Percentiles rank a stretch among this genome's conserved stretches.
Conservation (phyloP, 2,888 invertebrate species). For the Amphipyra berbera region DNA sequence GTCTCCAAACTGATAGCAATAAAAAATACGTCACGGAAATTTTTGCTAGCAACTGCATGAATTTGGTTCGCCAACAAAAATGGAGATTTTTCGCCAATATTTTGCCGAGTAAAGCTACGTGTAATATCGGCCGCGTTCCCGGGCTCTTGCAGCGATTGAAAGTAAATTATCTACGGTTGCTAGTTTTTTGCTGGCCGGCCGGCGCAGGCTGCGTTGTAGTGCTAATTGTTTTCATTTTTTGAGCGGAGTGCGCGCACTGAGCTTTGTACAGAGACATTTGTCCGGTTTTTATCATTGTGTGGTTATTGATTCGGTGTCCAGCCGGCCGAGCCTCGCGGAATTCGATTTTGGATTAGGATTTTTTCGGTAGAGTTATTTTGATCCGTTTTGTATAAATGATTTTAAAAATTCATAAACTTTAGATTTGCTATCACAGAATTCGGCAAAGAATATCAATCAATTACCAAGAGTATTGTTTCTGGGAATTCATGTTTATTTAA, state of each 20-base stretch:
- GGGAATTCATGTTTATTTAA: slow-evolving; percentile 63
- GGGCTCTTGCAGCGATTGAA: slow-evolving; percentile 74
- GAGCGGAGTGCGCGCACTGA: slow-evolving; percentile 48
- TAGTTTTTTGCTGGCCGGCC: slow-evolving; percentile 65
- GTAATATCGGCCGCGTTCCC: slow-evolving; percentile 68
- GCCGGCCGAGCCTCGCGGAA: slow-evolving; percentile 48
- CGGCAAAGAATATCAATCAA: slow-evolving; percentile 38
- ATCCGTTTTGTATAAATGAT: slow-evolving; percentile 11
- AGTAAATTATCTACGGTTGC: slow-evolving; percentile 76
- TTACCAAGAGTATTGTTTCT: slow-evolving; percentile 16
- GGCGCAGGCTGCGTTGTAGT: slow-evolving; percentile 62
- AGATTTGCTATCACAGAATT: slow-evolving; percentile 1
- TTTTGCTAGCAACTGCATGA: slow-evolving; percentile 50
- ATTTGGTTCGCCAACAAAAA: slow-evolving; percentile 57
- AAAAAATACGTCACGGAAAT: slow-evolving; percentile 45
- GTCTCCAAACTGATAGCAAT: slow-evolving; percentile 43
- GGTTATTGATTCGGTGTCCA: slow-evolving; percentile 66
- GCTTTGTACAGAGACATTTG: slow-evolving; percentile 64
- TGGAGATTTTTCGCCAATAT: slow-evolving; percentile 66
- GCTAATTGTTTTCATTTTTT: slow-evolving; percentile 81
- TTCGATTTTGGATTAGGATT: slow-evolving; percentile 61
- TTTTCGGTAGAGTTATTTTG: slow-evolving; percentile 40
- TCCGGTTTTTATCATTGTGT: slow-evolving; percentile 65
- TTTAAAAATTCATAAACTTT: slow-evolving; percentile 23
- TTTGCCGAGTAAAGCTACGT: slow-evolving; percentile 66